A percentile compares a stretch with the other conserved stretches of the same genome.
These are phyloP conservation scores for Stegodyphus dumicola DNA, from an alignment of 1,140 invertebrate species.

Conservation along the genomic window DNA sequence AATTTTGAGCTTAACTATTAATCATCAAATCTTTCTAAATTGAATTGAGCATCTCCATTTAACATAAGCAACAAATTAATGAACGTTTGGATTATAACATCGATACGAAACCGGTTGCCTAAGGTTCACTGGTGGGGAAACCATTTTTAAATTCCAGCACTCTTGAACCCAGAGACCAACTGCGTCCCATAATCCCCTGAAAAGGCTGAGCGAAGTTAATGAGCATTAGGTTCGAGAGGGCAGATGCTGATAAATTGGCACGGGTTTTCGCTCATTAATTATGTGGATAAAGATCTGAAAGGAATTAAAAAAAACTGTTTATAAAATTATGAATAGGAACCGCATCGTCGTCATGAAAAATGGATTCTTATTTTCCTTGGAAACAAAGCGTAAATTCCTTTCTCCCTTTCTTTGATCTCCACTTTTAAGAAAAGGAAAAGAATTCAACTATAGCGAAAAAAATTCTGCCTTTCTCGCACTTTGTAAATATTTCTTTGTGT, in stretches of 20 bases:
- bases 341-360: neutral
- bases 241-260: neutral
- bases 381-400: neutral
- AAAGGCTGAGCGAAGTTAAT: neutral
- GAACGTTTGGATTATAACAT: too few relatives aligned
- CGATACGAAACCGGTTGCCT: too few relatives aligned
- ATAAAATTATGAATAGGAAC: constrained; percentile 25
- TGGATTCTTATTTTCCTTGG: neutral
- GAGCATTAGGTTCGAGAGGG: neutral
- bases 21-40: too few relatives aligned
- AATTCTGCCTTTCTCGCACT: neutral
- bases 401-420: neutral
- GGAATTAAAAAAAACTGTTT: constrained; percentile 22
- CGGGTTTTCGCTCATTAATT: constrained; percentile 31
- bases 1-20: too few relatives aligned
- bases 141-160: too few relatives aligned
- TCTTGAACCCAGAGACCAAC: too few relatives aligned
- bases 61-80: too few relatives aligned
- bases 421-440: neutral
- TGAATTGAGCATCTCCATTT: too few relatives aligned
- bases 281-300: constrained; percentile 14
- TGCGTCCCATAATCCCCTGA: neutral
- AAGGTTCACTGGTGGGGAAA: too few relatives aligned
- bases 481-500: too few relatives aligned
- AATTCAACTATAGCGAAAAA: neutral